Percentiles rank a stretch among this genome's conserved stretches.
Conservation (phyloP, 2,113 vertebrate species). For the Dinomys branickii region DNA sequence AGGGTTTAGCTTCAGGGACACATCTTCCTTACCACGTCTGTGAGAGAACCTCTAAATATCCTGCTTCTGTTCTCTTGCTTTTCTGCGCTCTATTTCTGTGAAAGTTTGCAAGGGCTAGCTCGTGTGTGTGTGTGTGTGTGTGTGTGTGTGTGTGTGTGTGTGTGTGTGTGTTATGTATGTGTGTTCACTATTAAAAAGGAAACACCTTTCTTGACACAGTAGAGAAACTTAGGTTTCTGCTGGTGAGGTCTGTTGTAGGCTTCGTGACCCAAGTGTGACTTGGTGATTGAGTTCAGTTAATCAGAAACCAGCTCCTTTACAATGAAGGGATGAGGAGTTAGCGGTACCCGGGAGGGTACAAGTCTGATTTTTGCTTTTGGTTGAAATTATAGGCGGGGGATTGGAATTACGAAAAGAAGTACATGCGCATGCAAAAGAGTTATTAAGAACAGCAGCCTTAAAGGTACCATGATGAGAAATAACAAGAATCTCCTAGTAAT, state of each 20-base stretch:
- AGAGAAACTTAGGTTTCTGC: background rate
- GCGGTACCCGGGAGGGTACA: background rate
- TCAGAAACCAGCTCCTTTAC: background rate
- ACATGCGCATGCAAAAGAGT: background rate
- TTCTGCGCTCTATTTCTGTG: background rate
- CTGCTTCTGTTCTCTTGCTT: background rate
- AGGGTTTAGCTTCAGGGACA: background rate
- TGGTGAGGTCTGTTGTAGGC: background rate
- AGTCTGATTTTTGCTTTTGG: background rate
- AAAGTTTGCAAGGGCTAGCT: background rate
- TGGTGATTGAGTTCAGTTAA: conserved; percentile 24
- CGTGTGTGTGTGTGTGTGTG: background rate
- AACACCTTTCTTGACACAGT: background rate
- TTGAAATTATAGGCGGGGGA: background rate
- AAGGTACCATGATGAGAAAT: background rate
- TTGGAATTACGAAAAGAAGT: background rate
- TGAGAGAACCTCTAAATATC: background rate
- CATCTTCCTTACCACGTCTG: conserved; percentile 24
- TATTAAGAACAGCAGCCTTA: background rate
- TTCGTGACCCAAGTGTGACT: conserved; percentile 1
- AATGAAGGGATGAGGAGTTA: background rate
- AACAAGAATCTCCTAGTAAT: background rate
- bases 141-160: background rate
- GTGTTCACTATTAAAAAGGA: background rate
- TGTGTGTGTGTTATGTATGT: background rate